Base-by-base conservation (phyloP, 2,797 vertebrate species). In the Varecia variegata region DNA sequence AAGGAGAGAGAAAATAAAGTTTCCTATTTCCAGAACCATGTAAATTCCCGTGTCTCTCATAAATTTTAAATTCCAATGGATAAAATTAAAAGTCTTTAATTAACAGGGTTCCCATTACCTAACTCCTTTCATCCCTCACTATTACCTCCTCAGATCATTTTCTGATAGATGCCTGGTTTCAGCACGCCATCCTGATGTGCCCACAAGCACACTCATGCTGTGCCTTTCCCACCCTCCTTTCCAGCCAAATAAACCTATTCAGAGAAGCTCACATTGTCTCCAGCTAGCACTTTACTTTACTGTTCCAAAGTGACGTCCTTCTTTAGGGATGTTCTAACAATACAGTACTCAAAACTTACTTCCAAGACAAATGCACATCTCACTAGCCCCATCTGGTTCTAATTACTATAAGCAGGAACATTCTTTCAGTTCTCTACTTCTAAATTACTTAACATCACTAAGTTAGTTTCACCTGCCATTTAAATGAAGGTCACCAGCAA, bases 21-120 rank as follows among this genome's bases (percentile, higher is more conserved):
- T 30, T 94, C 89, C 60, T 10, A 50, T 93, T 97, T 96, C 58
- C 50, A 88, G 67, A 86, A 90, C 60, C 73, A 65, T 21, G 15
- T 6, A 62, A 80, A 74, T 82, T 70, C 43, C 45, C 65, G 58
- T 83, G 65, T 82, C 12, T 73, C n/a, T 84, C 87, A 27, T 62
- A 47, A 43, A 80, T 80, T 32, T 87, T 80, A 88, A 94, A 14
- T 8, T 83, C 25, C 11, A 52, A 40, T 11, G 25, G 17, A 12
- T 35, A 77, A 35, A 79, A 85, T 54, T 52, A 27, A 82, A 90
- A 20, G 38, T 73, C 4, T 92, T 92, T 77, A 35, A 54, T 40
- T 43, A 54, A 47, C 6, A 13, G 35, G 32, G 30, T 81, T 6
- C 18, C 45, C 7, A 30, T 68, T 50, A 52, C 17, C 35, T 38